Evolutionary conservation across 2,113 vertebrate genomes (phyloP), one percentile per base, ranked within the genome.

Genomic region (Apus apus): DNA sequence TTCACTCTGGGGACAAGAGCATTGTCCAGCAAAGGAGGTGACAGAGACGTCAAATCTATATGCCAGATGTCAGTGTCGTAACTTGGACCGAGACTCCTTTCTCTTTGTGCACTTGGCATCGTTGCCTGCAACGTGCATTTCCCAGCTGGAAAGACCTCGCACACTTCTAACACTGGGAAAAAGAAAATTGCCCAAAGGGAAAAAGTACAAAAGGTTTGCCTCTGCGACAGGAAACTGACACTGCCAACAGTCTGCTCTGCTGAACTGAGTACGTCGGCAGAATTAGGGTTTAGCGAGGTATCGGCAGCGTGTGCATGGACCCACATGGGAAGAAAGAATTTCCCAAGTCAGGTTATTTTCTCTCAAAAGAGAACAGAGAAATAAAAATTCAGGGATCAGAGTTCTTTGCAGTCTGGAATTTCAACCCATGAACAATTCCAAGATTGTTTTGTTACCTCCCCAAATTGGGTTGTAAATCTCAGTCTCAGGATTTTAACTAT

Each of bases 191-290:
- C 85, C 91, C 94, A 57, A 79, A 87, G 92, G 94, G 89, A 87
- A 93, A 95, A 96, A 89, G 85, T 94, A 97, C 96, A 97, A 96
- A 97, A 97, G 91, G 87, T 85, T 95, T 96, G 89, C 36, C 27
- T 95, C 36, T 84, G 93, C 87, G 89, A 85, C 96, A 96, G 96
- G 95, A 97, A 97, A 43, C 85, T 62, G 64, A 60, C 85, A 78
- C 91, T 94, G 95, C 94, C 96, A 96, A 71, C 91, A 94, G 78
- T 48, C 91, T 85, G 84, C 84, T 85, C 9, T 46, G 91, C 91
- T 91, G 93, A 93, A 85, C 87, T 68, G 74, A 96, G 91, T 38
- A 19, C 2, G 4, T 79, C 30, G 77, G 87, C 91, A 87, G 81
- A 82, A 73, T 61, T 4, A 21, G 74, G 53, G 81, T 45, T 82